phyloP scores from a whole-genome alignment of 2,888 invertebrate genomes.

The Smittia sp. region DNA sequence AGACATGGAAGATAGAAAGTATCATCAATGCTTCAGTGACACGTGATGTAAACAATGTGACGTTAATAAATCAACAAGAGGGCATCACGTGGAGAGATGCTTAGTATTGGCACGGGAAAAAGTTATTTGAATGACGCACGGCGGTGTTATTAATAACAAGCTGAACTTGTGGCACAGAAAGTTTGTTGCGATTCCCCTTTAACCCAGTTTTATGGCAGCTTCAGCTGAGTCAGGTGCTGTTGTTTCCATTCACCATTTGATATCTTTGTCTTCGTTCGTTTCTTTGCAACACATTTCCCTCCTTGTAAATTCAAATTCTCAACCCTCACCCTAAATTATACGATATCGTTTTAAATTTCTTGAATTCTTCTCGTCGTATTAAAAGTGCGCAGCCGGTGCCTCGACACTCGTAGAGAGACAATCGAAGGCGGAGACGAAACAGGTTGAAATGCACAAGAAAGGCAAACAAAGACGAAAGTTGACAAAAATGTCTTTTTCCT shows the following conservation, averaged over 20 bases:
- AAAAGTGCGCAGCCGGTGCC: constrained; percentile 28
- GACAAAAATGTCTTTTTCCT: neutral
- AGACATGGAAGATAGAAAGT: neutral
- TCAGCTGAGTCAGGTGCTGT: neutral
- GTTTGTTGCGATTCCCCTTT: neutral
- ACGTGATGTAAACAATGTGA: constrained; percentile 29
- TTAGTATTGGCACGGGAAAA: neutral
- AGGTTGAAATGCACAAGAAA: constrained; percentile 24
- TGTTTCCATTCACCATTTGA: neutral
- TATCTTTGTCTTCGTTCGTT: constrained; percentile 1
- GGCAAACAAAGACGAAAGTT: constrained; percentile 4
- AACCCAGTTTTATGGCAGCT: constrained; percentile 4
- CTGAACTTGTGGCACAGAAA: neutral
- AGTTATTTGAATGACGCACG: constrained; percentile 2
- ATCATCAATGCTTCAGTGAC: constrained; percentile 1
- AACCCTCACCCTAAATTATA: neutral
- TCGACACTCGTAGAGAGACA: neutral
- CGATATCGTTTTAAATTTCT: neutral
- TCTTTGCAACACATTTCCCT: neutral
- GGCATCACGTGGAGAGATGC: neutral
- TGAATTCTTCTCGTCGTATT: constrained; percentile 15
- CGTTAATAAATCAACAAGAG: neutral
- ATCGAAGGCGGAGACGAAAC: constrained; percentile 1
- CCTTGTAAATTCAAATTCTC: neutral
- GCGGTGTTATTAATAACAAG: neutral